Evolutionary conservation across 2,888 invertebrate genomes (phyloP).

Genomic region (Lucinisca nassula): DNA sequence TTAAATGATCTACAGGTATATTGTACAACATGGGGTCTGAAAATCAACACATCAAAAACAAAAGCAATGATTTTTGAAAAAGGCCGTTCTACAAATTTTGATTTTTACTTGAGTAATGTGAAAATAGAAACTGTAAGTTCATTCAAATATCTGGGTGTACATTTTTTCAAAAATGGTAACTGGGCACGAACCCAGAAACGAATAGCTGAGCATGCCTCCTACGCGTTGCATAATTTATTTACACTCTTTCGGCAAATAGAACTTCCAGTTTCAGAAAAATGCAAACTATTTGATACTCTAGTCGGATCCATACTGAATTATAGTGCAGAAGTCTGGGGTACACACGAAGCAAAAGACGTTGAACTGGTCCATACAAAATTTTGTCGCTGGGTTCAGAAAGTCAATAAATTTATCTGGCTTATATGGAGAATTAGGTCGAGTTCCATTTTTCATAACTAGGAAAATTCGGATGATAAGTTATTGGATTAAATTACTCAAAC

Average conservation of each 20-base stretch:
- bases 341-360: neutral
- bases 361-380: neutral
- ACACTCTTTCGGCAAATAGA: neutral
- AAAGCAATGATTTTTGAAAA: constrained; percentile 10
- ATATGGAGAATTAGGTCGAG: neutral
- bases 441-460: neutral
- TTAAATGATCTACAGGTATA: no score
- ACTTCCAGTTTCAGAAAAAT: neutral
- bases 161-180: constrained; percentile 4
- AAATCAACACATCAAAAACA: neutral
- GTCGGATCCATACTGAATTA: no score
- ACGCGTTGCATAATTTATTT: neutral
- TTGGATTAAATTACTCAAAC: no score
- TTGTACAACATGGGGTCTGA: neutral
- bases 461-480: neutral
- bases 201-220: neutral
- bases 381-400: neutral
- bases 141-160: constrained; percentile 1
- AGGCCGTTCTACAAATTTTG: neutral
- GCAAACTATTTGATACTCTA: neutral
- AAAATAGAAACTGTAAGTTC: no score
- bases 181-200: neutral
- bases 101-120: neutral
- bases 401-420: neutral
- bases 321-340: neutral